Percentiles rank a stretch among this genome's conserved stretches.
Evolutionary conservation across 2,113 vertebrate species (phyloP).

Genomic region (Axis porcinus): DNA sequence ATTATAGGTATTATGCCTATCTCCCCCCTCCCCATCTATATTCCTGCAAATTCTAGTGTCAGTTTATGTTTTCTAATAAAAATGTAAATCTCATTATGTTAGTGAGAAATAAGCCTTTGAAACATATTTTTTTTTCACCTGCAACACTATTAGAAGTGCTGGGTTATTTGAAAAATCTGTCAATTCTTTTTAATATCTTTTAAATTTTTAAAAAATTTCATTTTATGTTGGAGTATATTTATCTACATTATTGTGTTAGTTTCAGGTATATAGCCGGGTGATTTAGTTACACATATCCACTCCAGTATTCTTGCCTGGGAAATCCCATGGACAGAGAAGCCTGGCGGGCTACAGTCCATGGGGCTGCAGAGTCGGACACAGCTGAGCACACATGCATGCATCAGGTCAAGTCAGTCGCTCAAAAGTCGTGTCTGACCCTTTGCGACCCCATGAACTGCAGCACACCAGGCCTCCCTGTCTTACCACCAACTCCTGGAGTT

Average conservation of each 20-base stretch:
- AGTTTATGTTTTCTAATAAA: neutral
- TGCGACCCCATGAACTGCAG: fast-evolving
- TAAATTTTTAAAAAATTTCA: neutral
- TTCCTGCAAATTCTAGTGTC: neutral
- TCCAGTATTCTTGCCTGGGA: neutral
- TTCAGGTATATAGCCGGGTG: neutral
- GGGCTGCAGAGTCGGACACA: neutral
- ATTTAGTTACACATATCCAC: neutral
- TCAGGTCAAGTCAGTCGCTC: neutral
- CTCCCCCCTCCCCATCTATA: neutral
- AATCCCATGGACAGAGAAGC: neutral
- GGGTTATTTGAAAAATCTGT: neutral
- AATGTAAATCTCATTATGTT: neutral
- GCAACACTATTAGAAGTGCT: neutral
- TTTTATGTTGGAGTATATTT: neutral
- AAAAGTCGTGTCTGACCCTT: fast-evolving
- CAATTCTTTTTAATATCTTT: neutral
- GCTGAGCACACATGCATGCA: neutral
- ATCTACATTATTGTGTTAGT: neutral
- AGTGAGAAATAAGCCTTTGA: neutral
- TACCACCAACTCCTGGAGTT: neutral
- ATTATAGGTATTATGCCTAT: neutral
- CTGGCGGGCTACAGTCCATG: neutral
- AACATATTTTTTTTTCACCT: neutral
- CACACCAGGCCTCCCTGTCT: neutral